phyloP scores from a whole-genome alignment of 2,888 invertebrate species.

The Coecobrya sp. region DNA sequence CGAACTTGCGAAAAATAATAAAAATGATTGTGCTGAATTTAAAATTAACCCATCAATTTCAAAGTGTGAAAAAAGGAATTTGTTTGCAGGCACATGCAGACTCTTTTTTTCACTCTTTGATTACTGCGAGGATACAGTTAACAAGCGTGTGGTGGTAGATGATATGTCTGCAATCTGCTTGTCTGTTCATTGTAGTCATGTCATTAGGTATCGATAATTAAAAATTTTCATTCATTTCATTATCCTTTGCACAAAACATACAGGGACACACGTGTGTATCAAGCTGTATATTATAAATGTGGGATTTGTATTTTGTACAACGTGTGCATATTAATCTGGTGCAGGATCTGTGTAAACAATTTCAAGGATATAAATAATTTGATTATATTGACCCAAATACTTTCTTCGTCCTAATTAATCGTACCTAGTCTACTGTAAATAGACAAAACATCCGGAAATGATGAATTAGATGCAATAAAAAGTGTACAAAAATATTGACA shows the following conservation, averaged over 20 bases:
- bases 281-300: background rate
- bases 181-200: background rate
- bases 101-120: background rate
- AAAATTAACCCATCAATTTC: slow-evolving; percentile 46
- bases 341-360: background rate
- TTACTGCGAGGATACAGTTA: slow-evolving; percentile 1
- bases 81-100: background rate
- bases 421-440: background rate
- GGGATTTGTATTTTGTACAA: background rate
- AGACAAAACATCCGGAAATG: slow-evolving; percentile 37
- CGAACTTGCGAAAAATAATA: background rate
- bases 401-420: background rate
- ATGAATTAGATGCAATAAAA: background rate
- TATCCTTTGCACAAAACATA: background rate
- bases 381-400: slow-evolving; percentile 67
- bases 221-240: slow-evolving; percentile 7
- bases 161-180: background rate
- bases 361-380: slow-evolving; percentile 56
- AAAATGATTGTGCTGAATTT: slow-evolving; percentile 65
- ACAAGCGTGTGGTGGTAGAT: background rate
- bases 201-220: background rate
- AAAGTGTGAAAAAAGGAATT: slow-evolving; percentile 27
- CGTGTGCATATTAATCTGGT: background rate
- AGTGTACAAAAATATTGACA: background rate
- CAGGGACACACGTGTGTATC: background rate